Conservation (phyloP, 1,140 invertebrate genomes). For the Aphelenchoides besseyi region DNA sequence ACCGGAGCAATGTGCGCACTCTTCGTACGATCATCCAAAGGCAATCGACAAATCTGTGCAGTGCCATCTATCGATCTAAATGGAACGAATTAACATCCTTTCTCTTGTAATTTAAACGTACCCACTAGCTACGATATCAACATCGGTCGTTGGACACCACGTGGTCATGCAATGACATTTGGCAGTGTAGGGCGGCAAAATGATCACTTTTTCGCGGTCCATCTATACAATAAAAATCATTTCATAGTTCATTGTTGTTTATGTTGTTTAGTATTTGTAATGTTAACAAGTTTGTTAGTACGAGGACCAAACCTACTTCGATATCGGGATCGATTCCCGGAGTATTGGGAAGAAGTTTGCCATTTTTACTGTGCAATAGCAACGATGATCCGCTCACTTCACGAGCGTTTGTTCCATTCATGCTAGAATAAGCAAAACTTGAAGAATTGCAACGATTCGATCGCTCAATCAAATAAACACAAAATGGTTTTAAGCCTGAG, state of each 20-base stretch:
- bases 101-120: not conserved
- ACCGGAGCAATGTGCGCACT: not conserved
- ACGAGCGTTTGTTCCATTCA: slow-evolving; percentile 9
- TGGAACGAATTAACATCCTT: not conserved
- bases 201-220: slow-evolving; percentile 11
- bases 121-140: slow-evolving; percentile 10
- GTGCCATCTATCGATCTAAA: slow-evolving; percentile 35
- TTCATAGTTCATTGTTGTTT: no score
- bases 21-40: not conserved
- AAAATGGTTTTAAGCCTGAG: no score
- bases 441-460: no score
- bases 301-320: no score
- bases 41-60: slow-evolving; percentile 28
- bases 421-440: not conserved
- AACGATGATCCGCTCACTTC: not conserved
- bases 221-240: no score
- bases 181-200: not conserved
- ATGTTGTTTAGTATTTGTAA: no score
- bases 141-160: not conserved
- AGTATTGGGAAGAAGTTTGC: slow-evolving; percentile 20
- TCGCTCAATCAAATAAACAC: no score
- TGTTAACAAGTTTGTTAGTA: no score
- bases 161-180: not conserved
- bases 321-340: not conserved
- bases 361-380: not conserved